Evolutionary conservation across 2,888 invertebrate species (phyloP), one percentile per base, ranked within the genome.

Genomic region (Agrotis ipsilon): DNA sequence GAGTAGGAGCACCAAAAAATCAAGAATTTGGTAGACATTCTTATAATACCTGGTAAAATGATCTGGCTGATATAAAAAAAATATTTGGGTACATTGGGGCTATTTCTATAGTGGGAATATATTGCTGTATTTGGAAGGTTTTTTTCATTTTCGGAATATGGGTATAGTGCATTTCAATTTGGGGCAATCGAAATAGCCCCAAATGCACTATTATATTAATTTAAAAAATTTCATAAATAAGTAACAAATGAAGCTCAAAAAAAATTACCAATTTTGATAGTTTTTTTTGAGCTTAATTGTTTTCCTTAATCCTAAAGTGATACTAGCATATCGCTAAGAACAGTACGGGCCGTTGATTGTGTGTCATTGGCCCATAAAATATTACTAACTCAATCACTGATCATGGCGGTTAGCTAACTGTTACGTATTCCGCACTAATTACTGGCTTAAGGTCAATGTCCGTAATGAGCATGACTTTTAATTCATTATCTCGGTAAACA

Each of bases 401-500:
- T 32, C 52, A 54, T 19, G 21, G 46, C 59, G 68, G 65, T 57
- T 59, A 61, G 66, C n/a, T 68, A 70, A 63, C 84, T 70, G 78
- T 65, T 75, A 78, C 60, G 68, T 83, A 71, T 73, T 67, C 68
- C 72, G 73, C 71, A 72, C 86, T 85, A 85, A 83, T 83, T 85
- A 83, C 16, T 24, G 16, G 11, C 62, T 32, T 72, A 74, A 81
- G 80, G 83, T 74, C 83, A 80, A 49, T 39, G 65, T 16, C 45
- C 7, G 39, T 62, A 63, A 66, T 55, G 83, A 82, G 32, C 19
- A 39, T 32, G 59, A 55, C 43, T 51, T 72, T 71, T 62, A 64
- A 63, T 57, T 82, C 57, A 24, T 63, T 78, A 66, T 78, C 55
- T 48, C n/a, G 11, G 57, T 45, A 65, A 78, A 81, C 55, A 77